A percentile compares a stretch with the other conserved stretches of the same genome.
Evolutionary conservation across 2,888 invertebrate genomes (phyloP).

Genomic region (Ellobium chinense): DNA sequence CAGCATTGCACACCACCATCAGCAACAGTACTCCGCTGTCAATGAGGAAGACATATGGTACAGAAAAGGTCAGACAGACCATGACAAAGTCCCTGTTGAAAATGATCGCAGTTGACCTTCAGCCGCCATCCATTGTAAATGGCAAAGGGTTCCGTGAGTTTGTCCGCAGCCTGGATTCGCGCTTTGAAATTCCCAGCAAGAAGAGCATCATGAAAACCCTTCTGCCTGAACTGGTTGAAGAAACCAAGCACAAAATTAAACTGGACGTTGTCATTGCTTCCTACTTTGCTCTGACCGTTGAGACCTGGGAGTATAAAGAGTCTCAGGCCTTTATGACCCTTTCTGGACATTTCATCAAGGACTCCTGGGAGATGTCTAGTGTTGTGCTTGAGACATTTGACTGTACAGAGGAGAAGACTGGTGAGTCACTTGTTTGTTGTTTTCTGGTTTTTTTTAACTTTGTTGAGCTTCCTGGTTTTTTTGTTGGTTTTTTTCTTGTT

Average conservation of each 20-base stretch:
- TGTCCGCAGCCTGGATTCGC: constrained; percentile 17
- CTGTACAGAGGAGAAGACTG: constrained; percentile 42
- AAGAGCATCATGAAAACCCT: constrained; percentile 28
- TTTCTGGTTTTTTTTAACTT: neutral
- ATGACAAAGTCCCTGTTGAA: constrained; percentile 24
- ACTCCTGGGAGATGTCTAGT: constrained; percentile 38
- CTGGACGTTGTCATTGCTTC: constrained; percentile 39
- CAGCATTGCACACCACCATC: neutral
- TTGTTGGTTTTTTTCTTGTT: neutral
- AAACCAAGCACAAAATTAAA: constrained; percentile 34
- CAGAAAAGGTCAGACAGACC: constrained; percentile 23
- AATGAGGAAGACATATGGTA: constrained; percentile 8
- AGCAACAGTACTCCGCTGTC: neutral
- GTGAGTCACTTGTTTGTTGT: neutral
- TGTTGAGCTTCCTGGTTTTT: neutral
- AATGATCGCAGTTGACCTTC: constrained; percentile 40
- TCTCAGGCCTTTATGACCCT: constrained; percentile 34
- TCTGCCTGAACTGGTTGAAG: constrained; percentile 36
- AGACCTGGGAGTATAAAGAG: constrained; percentile 27
- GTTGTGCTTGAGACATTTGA: constrained; percentile 42
- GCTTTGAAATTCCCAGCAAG: constrained; percentile 35
- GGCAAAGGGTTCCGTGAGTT: constrained; percentile 40
- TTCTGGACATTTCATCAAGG: constrained; percentile 43
- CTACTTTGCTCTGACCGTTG: constrained; percentile 39
- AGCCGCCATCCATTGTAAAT: constrained; percentile 28